These are phyloP conservation scores for Drosophila seclusa DNA, from an alignment of 2,888 invertebrate genomes.

Conservation along the genomic window DNA sequence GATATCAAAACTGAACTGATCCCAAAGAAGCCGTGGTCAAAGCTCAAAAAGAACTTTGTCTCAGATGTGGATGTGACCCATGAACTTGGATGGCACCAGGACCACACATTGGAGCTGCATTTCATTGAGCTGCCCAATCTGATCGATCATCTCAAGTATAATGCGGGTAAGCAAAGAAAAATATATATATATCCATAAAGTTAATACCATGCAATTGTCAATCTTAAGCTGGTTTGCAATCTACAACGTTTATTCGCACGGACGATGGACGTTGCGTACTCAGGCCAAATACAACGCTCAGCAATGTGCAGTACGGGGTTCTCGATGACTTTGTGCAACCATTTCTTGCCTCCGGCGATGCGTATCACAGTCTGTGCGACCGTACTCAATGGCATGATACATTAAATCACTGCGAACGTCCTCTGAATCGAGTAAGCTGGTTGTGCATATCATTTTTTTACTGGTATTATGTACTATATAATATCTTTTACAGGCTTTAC, in stretches of 20 bases:
- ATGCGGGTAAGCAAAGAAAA: conserved; percentile 58
- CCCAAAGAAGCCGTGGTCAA: background rate
- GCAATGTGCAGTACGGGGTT: conserved; percentile 85
- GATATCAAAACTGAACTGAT: background rate
- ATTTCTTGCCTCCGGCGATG: conserved; percentile 83
- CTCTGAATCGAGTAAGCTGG: conserved; percentile 57
- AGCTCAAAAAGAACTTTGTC: conserved; percentile 46
- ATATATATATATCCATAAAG: background rate
- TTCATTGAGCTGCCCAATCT: conserved; percentile 54
- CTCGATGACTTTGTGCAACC: conserved; percentile 83
- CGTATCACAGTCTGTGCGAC: conserved; percentile 77
- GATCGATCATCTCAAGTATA: conserved; percentile 78
- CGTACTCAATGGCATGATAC: conserved; percentile 61
- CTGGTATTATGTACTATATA: background rate
- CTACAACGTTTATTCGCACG: conserved; percentile 86
- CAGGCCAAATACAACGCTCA: conserved; percentile 85
- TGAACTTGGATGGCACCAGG: conserved; percentile 40
- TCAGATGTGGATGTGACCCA: conserved; percentile 49
- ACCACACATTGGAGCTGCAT: conserved; percentile 25
- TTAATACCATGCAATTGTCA: too few relatives aligned
- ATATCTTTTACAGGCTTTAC: conserved; percentile 86
- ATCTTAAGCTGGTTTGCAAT: conserved; percentile 87
- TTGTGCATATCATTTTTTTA: background rate
- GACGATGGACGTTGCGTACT: conserved; percentile 85
- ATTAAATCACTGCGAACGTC: conserved; percentile 39